These are phyloP conservation scores for Cavia porcellus DNA, from an alignment of 2,113 vertebrate species.

Conservation along the genomic window DNA sequence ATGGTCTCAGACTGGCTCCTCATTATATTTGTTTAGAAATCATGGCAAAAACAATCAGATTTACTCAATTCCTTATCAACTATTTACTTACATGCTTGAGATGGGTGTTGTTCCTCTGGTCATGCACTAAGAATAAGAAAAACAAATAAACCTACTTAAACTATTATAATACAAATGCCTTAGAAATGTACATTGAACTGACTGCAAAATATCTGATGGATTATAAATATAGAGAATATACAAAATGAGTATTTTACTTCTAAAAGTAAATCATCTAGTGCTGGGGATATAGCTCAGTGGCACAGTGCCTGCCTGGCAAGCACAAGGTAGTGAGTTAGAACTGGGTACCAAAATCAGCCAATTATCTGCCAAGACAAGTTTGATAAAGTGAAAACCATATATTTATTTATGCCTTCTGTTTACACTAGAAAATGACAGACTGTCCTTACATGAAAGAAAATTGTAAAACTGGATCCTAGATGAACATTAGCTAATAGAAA, in stretches of 20 bases:
- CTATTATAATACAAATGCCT: slow-evolving; percentile 70
- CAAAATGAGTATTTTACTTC: slow-evolving; percentile 54
- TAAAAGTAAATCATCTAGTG: slow-evolving; percentile 16
- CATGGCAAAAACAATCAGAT: slow-evolving; percentile 16
- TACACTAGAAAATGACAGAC: slow-evolving; percentile 24
- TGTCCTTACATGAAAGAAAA: neutral
- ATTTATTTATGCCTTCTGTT: slow-evolving; percentile 1
- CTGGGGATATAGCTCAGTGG: no score
- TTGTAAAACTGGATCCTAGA: neutral
- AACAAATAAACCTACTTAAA: slow-evolving; percentile 73
- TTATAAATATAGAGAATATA: slow-evolving; percentile 65
- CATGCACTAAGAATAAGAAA: slow-evolving; percentile 92
- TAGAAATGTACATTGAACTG: slow-evolving; percentile 46
- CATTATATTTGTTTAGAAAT: neutral
- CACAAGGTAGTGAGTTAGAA: no score
- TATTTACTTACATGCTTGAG: slow-evolving; percentile 96
- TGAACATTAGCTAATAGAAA: slow-evolving; percentile 8
- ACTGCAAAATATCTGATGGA: slow-evolving; percentile 49
- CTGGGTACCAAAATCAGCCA: no score
- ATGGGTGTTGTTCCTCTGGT: slow-evolving; percentile 98
- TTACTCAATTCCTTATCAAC: slow-evolving; percentile 56
- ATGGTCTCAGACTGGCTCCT: neutral
- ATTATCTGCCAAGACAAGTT: neutral
- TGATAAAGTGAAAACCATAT: slow-evolving; percentile 58
- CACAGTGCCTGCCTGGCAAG: no score